These are phyloP conservation scores for Scaptomyza pallida DNA, from an alignment of 1,140 invertebrate species.

Conservation along the genomic window DNA sequence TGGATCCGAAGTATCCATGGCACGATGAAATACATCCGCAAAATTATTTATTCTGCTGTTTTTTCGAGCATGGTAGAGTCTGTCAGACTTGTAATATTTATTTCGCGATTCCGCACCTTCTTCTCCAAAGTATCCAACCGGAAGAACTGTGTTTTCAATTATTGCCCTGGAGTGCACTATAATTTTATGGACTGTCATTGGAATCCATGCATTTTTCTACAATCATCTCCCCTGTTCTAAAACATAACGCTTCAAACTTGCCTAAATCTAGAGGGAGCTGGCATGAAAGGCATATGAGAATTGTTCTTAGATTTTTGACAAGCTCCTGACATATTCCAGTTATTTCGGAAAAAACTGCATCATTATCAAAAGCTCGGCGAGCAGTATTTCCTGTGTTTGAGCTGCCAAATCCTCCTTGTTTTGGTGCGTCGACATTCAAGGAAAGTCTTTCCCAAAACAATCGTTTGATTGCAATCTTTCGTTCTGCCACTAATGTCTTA, in stretches of 20 bases:
- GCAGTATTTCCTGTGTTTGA: constrained; percentile 7
- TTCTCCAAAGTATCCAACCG: no score
- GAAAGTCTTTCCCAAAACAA: constrained; percentile 20
- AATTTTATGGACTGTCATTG: constrained; percentile 10
- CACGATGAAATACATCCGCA: no score
- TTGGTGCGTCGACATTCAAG: constrained; percentile 10
- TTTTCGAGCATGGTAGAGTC: no score
- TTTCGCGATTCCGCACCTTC: no score
- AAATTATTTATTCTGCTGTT: no score
- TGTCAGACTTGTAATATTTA: no score
- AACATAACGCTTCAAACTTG: no score
- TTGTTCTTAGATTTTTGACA: constrained; percentile 1
- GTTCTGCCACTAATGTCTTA: constrained; percentile 5
- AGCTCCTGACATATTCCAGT: neutral
- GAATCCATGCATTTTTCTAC: neutral
- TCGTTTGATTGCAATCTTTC: constrained; percentile 1
- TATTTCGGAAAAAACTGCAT: constrained; percentile 5
- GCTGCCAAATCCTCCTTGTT: constrained; percentile 2
- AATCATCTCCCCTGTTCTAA: no score
- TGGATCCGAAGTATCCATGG: no score
- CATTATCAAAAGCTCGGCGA: constrained; percentile 10
- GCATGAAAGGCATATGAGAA: neutral
- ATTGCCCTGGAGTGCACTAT: constrained; percentile 5
- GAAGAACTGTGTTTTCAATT: constrained; percentile 3
- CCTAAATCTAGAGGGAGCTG: neutral